These are phyloP conservation scores for Columba janthina DNA, from an alignment of 2,113 vertebrate genomes.

Conservation along the genomic window DNA sequence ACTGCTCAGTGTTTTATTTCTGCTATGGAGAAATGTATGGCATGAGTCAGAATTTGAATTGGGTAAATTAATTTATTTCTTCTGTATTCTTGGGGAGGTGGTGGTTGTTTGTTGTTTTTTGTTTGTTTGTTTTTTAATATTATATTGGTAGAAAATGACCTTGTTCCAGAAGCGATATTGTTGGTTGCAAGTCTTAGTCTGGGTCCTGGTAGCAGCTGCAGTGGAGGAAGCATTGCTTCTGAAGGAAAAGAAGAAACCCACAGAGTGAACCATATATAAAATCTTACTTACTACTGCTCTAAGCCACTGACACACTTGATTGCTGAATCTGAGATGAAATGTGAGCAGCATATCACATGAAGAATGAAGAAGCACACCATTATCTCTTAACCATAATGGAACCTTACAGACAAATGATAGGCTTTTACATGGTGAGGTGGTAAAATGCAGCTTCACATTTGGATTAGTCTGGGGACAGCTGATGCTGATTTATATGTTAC, in stretches of 20 bases:
- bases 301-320: not conserved
- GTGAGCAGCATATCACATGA: not conserved
- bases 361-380: not conserved
- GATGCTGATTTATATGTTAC: not conserved
- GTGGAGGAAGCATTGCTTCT: not conserved
- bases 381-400: not conserved
- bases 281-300: not conserved
- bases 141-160: not conserved
- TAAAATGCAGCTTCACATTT: not conserved
- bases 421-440: not conserved
- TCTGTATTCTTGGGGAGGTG: not conserved
- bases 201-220: not conserved
- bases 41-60: not conserved
- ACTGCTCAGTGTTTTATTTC: not conserved
- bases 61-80: not conserved
- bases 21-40: not conserved
- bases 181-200: not conserved
- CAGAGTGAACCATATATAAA: constrained; percentile 1
- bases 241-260: not conserved
- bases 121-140: not conserved
- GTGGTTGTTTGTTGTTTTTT: not conserved
- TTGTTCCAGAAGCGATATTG: not conserved
- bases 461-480: not conserved
- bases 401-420: not conserved
- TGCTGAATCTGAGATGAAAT: not conserved